Base-by-base conservation (phyloP, 2,113 vertebrate species). In the Hippocampus abdominalis region DNA sequence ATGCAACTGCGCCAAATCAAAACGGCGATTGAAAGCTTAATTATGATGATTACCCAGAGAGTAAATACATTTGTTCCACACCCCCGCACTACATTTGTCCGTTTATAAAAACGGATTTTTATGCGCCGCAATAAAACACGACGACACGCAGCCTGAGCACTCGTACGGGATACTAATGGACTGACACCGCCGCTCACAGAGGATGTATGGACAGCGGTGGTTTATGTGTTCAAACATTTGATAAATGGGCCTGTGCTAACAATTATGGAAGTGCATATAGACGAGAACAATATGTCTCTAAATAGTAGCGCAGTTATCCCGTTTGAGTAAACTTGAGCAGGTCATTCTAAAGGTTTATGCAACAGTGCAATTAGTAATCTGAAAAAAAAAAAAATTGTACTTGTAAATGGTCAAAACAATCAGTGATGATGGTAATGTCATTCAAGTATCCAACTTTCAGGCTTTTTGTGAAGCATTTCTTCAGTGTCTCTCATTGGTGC, bases 161-260 rank as follows among this genome's bases (percentile, higher is more conserved):
- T 75, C 69, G 79, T 74, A 77, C 84, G 77, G 80, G 70, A 61
- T 66, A 62, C 48, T 79, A 77, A 80, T 78, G 74, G 62, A 78
- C 51, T 60, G 61, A 77, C 73, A 44, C 18, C 7, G 57, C 23
- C 74, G 36, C 69, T 29, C 49, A 63, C 44, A 64, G 49, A 73
- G 64, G 44, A 48, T 66, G 27, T 36, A 20, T 20, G 57, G 54
- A 20, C 57, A 60, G 27, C 27, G 15, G 3, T 40, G 44, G 64
- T 42, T 46, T 66, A 57, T 25, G 66, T 16, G 49, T 66, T 69
- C 27, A 4, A 76, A 54, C 54, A 59, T 74, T 62, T 74, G 23
- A 70, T 63, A 73, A 66, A 49, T 18, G 23, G 10, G 40, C 5
- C 16, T 48, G 15, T 36, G 9, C 13, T 60, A 32, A 60, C 56